phyloP scores from a whole-genome alignment of 2,113 vertebrate species.

The Struthidea cinerea region DNA sequence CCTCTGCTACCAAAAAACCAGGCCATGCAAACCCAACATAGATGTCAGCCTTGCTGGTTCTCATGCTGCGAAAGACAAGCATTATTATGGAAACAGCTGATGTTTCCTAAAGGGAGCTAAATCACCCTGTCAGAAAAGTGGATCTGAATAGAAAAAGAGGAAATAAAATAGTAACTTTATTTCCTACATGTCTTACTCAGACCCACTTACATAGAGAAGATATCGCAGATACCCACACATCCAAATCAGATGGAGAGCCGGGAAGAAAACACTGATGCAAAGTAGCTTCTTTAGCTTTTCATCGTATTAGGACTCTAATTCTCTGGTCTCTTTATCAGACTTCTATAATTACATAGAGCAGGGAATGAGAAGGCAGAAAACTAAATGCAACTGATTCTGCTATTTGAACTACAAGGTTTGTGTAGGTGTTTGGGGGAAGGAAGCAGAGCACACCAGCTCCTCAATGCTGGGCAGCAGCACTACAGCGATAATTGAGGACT shows the following conservation, averaged over 20 bases:
- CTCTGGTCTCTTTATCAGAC: slow-evolving; percentile 23
- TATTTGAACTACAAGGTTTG: background rate
- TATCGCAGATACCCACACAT: background rate
- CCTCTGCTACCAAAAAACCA: background rate
- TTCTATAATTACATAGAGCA: background rate
- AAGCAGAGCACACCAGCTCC: background rate
- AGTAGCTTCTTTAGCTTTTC: slow-evolving; percentile 19
- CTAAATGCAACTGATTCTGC: slow-evolving; percentile 8
- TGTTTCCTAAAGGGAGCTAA: background rate
- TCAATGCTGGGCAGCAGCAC: background rate
- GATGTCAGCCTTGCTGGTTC: background rate
- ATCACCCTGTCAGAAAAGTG: background rate
- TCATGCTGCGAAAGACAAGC: background rate
- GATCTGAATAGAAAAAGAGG: background rate
- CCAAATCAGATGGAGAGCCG: background rate
- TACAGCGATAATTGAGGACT: background rate
- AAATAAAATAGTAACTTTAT: background rate
- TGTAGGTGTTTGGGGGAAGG: background rate
- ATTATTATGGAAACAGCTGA: background rate
- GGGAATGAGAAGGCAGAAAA: slow-evolving; percentile 11
- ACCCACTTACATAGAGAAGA: background rate
- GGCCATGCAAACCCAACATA: background rate
- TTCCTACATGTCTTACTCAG: background rate
- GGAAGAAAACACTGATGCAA: slow-evolving; percentile 35
- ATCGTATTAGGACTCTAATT: background rate